These are phyloP conservation scores for Lymantria dispar DNA, from an alignment of 2,888 invertebrate species.

Conservation along the genomic window DNA sequence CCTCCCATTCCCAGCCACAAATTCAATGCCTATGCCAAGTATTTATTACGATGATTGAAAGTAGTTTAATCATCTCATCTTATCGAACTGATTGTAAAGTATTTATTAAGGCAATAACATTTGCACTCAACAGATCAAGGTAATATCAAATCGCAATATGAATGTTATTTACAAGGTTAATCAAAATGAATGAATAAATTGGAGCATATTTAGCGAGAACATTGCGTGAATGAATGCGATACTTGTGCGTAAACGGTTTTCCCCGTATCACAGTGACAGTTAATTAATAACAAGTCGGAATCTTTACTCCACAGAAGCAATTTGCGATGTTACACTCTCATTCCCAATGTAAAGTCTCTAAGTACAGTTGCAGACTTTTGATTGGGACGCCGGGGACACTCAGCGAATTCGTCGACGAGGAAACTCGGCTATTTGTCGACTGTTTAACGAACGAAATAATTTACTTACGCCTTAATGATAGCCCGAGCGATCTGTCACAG, in stretches of 20 bases:
- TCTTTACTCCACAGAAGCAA: conserved; percentile 40
- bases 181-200: too few species aligned
- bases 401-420: conserved; percentile 16
- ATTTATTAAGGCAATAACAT: background rate
- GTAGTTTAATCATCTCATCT: conserved; percentile 24
- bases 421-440: conserved; percentile 37
- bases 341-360: conserved; percentile 40
- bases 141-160: background rate
- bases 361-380: conserved; percentile 57
- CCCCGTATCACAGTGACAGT: conserved; percentile 36
- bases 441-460: conserved; percentile 48
- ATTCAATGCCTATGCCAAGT: conserved; percentile 25
- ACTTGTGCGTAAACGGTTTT: conserved; percentile 45
- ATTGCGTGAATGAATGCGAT: background rate
- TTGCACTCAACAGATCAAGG: too few species aligned
- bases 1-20: too few species aligned
- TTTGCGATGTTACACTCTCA: conserved; percentile 39
- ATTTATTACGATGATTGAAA: conserved; percentile 28
- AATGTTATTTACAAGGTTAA: background rate
- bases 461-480: conserved; percentile 48
- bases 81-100: background rate
- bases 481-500: conserved; percentile 47
- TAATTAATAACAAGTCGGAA: conserved; percentile 64
- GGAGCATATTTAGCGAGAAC: background rate
- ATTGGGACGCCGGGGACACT: conserved; percentile 45